Conservation (phyloP, 2,888 invertebrate species). For the Polymixis flavicincta region DNA sequence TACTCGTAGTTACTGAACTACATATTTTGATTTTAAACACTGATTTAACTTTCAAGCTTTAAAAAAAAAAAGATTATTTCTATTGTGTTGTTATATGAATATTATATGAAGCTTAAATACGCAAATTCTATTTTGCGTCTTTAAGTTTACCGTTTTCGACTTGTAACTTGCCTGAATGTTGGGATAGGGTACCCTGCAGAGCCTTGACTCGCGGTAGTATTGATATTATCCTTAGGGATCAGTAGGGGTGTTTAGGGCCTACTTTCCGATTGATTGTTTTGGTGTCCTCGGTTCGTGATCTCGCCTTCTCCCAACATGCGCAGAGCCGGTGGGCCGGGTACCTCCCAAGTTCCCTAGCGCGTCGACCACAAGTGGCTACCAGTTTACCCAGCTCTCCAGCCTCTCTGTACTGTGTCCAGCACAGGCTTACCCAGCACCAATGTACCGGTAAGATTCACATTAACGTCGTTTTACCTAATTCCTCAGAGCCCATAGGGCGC, state of each 20-base stretch:
- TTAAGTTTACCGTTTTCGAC: constrained; percentile 69
- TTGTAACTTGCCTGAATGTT: constrained; percentile 97
- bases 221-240: constrained; percentile 62
- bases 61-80: constrained; percentile 59
- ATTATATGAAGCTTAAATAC: constrained; percentile 68
- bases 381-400: constrained; percentile 86
- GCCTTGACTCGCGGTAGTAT: constrained; percentile 84
- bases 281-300: constrained; percentile 79
- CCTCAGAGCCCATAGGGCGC: constrained; percentile 86
- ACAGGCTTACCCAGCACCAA: constrained; percentile 93
- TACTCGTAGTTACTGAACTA: constrained; percentile 13
- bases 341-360: constrained; percentile 92
- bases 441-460: constrained; percentile 92
- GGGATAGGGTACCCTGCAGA: constrained; percentile 98
- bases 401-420: constrained; percentile 93
- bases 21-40: constrained; percentile 13
- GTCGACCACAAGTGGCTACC: constrained; percentile 91
- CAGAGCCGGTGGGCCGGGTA: constrained; percentile 93
- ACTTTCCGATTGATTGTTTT: constrained; percentile 61
- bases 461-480: constrained; percentile 80
- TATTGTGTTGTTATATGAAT: constrained; percentile 62
- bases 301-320: constrained; percentile 90
- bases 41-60: not conserved
- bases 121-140: constrained; percentile 81
- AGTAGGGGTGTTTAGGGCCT: constrained; percentile 75